Conservation (phyloP, 2,888 invertebrate genomes). For the Drosophila multiciliata region DNA sequence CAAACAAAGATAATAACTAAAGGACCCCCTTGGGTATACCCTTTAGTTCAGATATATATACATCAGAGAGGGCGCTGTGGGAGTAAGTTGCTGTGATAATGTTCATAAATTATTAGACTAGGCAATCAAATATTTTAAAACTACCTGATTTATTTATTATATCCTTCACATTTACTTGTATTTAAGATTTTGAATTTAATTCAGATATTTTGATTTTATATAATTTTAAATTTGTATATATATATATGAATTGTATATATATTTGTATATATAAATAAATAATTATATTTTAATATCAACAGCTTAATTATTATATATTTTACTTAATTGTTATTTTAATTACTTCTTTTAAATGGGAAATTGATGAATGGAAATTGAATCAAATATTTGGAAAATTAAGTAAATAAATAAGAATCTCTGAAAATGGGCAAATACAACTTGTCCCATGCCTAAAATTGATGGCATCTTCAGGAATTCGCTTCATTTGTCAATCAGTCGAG, state of each 20-base stretch:
- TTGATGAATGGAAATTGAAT: not conserved
- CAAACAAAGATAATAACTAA: not conserved
- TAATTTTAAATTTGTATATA: not conserved
- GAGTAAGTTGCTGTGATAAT: not conserved
- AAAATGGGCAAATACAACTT: not conserved
- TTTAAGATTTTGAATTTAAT: not conserved
- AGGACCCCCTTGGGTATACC: constrained; percentile 3
- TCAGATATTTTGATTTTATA: not conserved
- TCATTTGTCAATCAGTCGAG: constrained; percentile 65
- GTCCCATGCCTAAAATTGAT: constrained; percentile 7
- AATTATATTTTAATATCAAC: not conserved
- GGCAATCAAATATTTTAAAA: not conserved
- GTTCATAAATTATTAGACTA: not conserved
- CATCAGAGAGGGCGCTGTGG: not conserved
- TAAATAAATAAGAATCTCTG: not conserved
- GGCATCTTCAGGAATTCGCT: constrained; percentile 47
- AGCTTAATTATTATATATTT: not conserved
- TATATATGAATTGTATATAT: too few species aligned
- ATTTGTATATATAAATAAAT: not conserved
- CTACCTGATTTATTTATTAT: not conserved
- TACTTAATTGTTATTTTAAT: not conserved
- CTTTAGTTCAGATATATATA: not conserved
- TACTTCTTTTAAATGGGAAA: not conserved
- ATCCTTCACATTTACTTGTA: not conserved
- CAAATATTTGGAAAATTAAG: not conserved